Evolutionary conservation across 2,113 vertebrate genomes (phyloP).

Genomic region (Gymnogyps californianus): DNA sequence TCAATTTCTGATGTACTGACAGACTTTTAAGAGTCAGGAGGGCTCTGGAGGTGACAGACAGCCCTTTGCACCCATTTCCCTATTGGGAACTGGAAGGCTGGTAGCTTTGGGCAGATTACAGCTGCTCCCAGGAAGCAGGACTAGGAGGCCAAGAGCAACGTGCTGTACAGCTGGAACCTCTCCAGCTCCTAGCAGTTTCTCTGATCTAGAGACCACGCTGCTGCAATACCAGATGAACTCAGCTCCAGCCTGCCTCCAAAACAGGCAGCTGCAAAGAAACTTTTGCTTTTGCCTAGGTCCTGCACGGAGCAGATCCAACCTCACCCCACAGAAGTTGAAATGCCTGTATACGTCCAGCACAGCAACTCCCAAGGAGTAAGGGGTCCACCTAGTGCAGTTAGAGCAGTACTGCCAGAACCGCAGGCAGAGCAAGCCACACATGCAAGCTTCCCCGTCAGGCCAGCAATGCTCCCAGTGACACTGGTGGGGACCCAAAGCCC

Average conservation of each 20-base stretch:
- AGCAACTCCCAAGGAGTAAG: not conserved
- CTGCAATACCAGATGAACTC: not conserved
- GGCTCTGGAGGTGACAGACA: not conserved
- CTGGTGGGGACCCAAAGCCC: not conserved
- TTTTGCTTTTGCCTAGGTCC: not conserved
- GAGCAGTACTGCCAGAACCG: not conserved
- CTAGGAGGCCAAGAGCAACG: not conserved
- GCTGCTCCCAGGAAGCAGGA: not conserved
- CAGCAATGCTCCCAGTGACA: not conserved
- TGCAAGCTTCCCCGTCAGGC: fast-evolving
- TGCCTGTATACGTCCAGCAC: fast-evolving
- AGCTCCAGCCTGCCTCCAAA: not conserved
- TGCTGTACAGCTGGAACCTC: not conserved
- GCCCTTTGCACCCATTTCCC: not conserved
- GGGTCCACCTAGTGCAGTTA: constrained; percentile 59
- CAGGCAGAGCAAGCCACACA: not conserved
- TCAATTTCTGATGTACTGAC: not conserved
- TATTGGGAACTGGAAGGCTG: not conserved
- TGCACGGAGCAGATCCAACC: not conserved
- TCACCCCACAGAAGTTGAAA: not conserved
- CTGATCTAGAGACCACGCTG: not conserved
- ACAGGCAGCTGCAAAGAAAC: not conserved
- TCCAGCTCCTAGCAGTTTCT: not conserved
- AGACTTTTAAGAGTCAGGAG: not conserved
- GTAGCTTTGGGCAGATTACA: not conserved